A percentile compares a stretch with the other conserved stretches of the same genome.
phyloP scores from a whole-genome alignment of 2,797 vertebrate species.

The Graptemys geographica region DNA sequence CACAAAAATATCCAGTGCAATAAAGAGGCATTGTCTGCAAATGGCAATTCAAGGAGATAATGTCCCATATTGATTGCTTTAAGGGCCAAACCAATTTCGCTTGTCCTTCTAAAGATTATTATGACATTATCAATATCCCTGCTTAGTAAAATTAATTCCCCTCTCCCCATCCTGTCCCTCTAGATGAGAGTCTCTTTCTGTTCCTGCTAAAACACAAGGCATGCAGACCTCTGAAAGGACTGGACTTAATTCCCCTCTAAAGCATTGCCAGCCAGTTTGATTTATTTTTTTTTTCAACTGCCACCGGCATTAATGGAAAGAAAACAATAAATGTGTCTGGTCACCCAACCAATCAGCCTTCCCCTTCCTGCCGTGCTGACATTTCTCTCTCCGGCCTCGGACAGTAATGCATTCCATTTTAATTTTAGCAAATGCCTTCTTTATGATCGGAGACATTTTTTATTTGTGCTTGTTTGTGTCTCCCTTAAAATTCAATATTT shows the following conservation, averaged over 20 bases:
- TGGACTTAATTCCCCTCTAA: constrained; percentile 49
- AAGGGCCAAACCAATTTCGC: constrained; percentile 30
- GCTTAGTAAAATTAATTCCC: constrained; percentile 52
- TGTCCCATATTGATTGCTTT: constrained; percentile 54
- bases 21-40: constrained; percentile 13
- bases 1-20: neutral
- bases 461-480: constrained; percentile 71
- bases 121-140: constrained; percentile 56
- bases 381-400: constrained; percentile 36
- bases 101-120: constrained; percentile 64
- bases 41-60: constrained; percentile 59
- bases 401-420: constrained; percentile 66
- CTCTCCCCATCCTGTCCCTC: neutral
- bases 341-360: constrained; percentile 54
- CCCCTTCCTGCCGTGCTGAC: constrained; percentile 29
- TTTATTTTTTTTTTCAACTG: neutral
- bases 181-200: neutral
- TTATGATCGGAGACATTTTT: constrained; percentile 66
- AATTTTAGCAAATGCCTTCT: constrained; percentile 69
- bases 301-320: constrained; percentile 54
- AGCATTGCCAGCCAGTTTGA: constrained; percentile 39
- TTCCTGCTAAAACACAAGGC: neutral
- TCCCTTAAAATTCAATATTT: constrained; percentile 71
- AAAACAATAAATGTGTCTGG: constrained; percentile 62
- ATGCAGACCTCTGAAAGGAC: neutral